Base-by-base conservation (phyloP, 2,797 vertebrate species). In the Sebastes umbrosus region DNA sequence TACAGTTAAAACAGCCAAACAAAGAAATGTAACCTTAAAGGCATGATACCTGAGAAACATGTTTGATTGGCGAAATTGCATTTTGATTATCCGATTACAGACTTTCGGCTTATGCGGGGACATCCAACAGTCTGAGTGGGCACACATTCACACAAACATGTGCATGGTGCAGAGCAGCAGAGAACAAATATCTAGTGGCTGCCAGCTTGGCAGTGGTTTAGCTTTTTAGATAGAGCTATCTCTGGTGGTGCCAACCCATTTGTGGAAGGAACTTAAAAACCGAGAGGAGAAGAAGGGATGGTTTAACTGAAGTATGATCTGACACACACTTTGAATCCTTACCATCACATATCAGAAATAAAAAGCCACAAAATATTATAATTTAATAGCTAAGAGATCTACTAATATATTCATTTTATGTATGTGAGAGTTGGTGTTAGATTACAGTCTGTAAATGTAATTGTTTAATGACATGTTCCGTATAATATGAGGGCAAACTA, bases 171-270 rank as follows among this genome's bases (percentile, higher is more conserved):
- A 84, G 80, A 85, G 84, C 91, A 81, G 90, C 85, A 75, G 78
- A 90, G 90, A 92, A 93, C 91, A 93, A 90, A 91, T 87, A 82
- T 59, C 20, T 20, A 64, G 77, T 1, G 69, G 76, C 73, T 87
- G 93, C 90, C 91, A 93, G 92, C 82, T 94, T 94, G 93, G 93
- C 91, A 85, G 82, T 16, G 84, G 87, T 89, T 82, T 84, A 10
- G 1, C 64, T 80, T 85, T 83, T 83, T 82, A 82, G 87, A 91
- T 75, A 77, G 87, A 91, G 88, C 83, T 77, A 76, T 90, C 77
- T 59, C 69, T 63, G 82, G 8, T 73, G 82, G 57, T 91, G 92
- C 93, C 93, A 94, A 76, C 66, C 71, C 74, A 55, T 91, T 91
- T 90, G 87, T 90, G 88, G 84, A 89, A 80, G 77, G 75, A 80